phyloP scores from a whole-genome alignment of 1,140 invertebrate species.

The Eumaeus atala region DNA sequence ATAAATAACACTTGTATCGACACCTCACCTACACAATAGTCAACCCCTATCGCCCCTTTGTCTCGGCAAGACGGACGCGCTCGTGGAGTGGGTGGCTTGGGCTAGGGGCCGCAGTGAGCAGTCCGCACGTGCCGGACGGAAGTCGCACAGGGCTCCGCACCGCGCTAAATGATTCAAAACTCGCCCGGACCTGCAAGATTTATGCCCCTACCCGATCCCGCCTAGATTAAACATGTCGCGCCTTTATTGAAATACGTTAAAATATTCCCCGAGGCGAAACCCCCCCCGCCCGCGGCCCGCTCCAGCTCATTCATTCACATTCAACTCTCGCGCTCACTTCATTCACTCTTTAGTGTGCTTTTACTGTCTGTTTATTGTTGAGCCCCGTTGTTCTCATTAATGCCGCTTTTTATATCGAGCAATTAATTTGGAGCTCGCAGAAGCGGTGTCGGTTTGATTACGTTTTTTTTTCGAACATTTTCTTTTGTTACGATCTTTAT shows the following conservation, averaged over 20 bases:
- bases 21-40: neutral
- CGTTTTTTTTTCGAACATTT: neutral
- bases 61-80: constrained; percentile 70
- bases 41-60: constrained; percentile 60
- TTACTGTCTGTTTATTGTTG: constrained; percentile 36
- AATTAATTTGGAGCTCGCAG: constrained; percentile 10
- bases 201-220: constrained; percentile 66
- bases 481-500: neutral
- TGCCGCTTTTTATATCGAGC: constrained; percentile 21
- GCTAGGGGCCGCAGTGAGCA: constrained; percentile 26
- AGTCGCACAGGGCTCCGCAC: constrained; percentile 59
- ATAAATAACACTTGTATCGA: constrained; percentile 18
- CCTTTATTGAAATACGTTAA: constrained; percentile 67
- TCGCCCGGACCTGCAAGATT: constrained; percentile 72
- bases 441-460: constrained; percentile 6
- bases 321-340: constrained; percentile 45
- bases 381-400: constrained; percentile 22
- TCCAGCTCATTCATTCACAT: constrained; percentile 44
- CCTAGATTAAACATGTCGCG: constrained; percentile 72
- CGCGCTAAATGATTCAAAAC: constrained; percentile 73
- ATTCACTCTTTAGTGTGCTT: constrained; percentile 59
- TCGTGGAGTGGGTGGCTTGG: constrained; percentile 33
- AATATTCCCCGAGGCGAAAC: constrained; percentile 46
- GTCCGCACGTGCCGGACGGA: constrained; percentile 65
- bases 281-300: constrained; percentile 25